Conservation (phyloP, 2,797 vertebrate genomes). For the Acanthiza pusilla region DNA sequence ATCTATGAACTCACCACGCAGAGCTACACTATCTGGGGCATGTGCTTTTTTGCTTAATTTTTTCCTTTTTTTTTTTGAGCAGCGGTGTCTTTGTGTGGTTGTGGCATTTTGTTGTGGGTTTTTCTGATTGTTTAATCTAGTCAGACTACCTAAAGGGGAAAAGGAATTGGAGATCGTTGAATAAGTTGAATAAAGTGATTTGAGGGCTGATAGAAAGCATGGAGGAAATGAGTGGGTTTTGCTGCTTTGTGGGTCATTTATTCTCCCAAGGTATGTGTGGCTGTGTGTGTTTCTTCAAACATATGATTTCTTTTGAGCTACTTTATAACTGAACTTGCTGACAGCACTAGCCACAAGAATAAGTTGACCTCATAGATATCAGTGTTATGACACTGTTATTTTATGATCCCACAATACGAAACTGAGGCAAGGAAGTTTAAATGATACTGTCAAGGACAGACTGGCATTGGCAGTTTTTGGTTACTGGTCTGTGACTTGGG, state of each 20-base stretch:
- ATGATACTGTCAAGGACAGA: neutral
- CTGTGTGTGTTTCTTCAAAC: neutral
- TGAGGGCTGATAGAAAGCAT: neutral
- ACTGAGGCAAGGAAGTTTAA: neutral
- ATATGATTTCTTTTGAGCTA: neutral
- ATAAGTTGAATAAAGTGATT: neutral
- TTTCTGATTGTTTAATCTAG: neutral
- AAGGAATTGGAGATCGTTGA: neutral
- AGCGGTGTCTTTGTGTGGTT: too few species aligned
- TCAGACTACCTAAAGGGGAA: neutral
- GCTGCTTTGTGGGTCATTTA: neutral
- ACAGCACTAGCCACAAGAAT: neutral
- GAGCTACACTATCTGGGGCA: neutral
- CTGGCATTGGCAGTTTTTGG: neutral
- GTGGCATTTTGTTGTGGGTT: accelerated
- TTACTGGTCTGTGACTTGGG: neutral
- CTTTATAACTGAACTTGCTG: neutral
- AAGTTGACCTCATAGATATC: neutral
- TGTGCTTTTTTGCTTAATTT: neutral
- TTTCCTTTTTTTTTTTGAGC: neutral
- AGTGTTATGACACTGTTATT: neutral
- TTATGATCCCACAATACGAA: neutral
- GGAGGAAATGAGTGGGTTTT: neutral
- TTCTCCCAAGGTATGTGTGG: neutral
- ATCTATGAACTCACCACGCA: neutral